Evolutionary conservation across 2,113 vertebrate species (phyloP).

Genomic region (Epinephelus lanceolatus): DNA sequence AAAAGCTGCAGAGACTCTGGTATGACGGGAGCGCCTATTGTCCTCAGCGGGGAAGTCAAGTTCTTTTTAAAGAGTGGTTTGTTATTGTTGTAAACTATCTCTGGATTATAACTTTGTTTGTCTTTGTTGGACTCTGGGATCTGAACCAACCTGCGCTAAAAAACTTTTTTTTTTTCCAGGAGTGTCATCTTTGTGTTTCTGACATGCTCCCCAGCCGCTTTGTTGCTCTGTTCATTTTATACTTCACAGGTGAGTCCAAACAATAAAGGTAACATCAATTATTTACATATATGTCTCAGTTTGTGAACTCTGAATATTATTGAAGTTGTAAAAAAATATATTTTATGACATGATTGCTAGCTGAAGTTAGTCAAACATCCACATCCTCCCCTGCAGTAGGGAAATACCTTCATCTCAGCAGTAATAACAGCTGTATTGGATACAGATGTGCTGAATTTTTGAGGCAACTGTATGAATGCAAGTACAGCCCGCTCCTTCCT

Average conservation of each 20-base stretch:
- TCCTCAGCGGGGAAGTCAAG: neutral
- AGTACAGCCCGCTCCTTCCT: conserved; percentile 11
- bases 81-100: neutral
- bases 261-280: too few species aligned
- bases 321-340: neutral
- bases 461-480: conserved; percentile 31
- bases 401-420: conserved; percentile 46
- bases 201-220: conserved; percentile 56
- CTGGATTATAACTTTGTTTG: neutral
- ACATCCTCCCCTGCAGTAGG: conserved; percentile 7
- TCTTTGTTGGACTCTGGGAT: conserved; percentile 1
- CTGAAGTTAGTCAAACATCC: neutral
- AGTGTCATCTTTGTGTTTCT: conserved; percentile 28
- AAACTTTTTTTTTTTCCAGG: neutral
- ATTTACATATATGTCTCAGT: neutral
- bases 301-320: neutral
- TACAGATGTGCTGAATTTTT: conserved; percentile 65
- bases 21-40: neutral
- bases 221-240: conserved; percentile 56
- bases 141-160: neutral
- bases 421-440: conserved; percentile 51
- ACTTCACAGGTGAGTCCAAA: conserved; percentile 61
- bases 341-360: neutral
- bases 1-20: conserved; percentile 11
- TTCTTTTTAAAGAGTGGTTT: neutral